Conservation (phyloP, 2,113 vertebrate genomes). For the Halcyon malimbica region DNA sequence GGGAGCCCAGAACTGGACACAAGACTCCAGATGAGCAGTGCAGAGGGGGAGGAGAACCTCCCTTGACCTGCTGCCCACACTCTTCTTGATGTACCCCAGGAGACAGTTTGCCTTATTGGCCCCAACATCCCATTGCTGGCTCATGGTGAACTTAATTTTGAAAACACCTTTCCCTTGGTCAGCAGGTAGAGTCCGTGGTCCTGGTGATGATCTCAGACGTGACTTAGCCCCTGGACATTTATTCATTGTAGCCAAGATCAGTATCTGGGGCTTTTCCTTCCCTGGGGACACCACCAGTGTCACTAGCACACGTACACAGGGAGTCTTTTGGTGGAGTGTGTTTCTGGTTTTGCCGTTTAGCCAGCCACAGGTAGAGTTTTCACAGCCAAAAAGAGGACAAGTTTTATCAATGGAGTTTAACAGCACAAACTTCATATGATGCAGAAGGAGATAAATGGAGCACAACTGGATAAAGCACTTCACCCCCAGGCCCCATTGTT, state of each 20-base stretch:
- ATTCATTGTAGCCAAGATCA: not conserved
- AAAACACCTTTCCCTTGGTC: not conserved
- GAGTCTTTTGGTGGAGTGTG: not conserved
- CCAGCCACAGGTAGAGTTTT: not conserved
- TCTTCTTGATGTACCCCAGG: not conserved
- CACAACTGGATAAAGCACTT: slow-evolving; percentile 52
- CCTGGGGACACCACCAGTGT: not conserved
- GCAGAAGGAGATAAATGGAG: slow-evolving; percentile 59
- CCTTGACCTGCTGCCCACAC: not conserved
- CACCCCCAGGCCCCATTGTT: slow-evolving; percentile 53
- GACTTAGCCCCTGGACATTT: not conserved
- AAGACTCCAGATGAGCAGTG: not conserved
- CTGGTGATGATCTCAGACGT: not conserved
- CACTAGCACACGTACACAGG: not conserved
- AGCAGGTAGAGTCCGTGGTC: not conserved
- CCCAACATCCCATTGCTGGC: not conserved
- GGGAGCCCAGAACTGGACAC: not conserved
- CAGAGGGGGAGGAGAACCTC: not conserved
- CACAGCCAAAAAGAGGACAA: not conserved
- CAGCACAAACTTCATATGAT: slow-evolving; percentile 2
- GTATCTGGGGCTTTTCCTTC: not conserved
- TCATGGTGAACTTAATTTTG: not conserved
- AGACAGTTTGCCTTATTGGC: not conserved
- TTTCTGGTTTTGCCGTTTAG: not conserved
- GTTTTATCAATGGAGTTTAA: slow-evolving; percentile 43